Evolutionary conservation across 2,888 invertebrate species (phyloP), one percentile per base, ranked within the genome.

Genomic region (Mesochorus sp.): DNA sequence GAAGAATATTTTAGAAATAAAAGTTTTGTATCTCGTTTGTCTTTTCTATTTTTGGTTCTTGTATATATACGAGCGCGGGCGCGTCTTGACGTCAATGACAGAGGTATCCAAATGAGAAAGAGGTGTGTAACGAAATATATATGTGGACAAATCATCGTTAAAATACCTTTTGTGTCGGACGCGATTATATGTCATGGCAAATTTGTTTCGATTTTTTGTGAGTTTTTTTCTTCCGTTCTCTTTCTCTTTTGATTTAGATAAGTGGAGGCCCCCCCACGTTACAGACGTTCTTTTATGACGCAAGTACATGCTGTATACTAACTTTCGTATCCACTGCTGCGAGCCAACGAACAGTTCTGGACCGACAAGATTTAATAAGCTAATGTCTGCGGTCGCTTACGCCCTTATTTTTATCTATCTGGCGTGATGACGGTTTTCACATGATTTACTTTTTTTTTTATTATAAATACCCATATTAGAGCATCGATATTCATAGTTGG

Each of bases 31-130:
- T 62, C 28, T 51, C 44, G 49, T 51, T 10, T 37, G n/a, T 49
- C 55, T 31, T 5, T 49, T 62, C 17, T 55, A n/a, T 49, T 66
- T 51, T 21, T n/a, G n/a, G n/a, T n/a, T n/a, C n/a, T n/a, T n/a
- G n/a, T n/a, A n/a, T n/a, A n/a, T n/a, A n/a, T n/a, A n/a, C n/a
- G n/a, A n/a, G 47, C 31, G 12, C 49, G 28, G n/a, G 19, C 51
- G 14, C 26, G 12, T 26, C 17, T 26, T 77, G 77, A 73, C 77
- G 77, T 73, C 77, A 77, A 73, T 73, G 77, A 37, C 59, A 49
- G 21, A 37, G 28, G 12, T 17, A 28, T 1, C 12, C 39, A 24
- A 62, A 12, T 31, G 67, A 62, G 59, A 67, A 19, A n/a, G n/a
- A n/a, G n/a, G n/a, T n/a, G 39, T 55, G 31, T 68, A 68, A 47